Conservation (phyloP, 2,797 vertebrate genomes). For the Trematomus bernacchii region DNA sequence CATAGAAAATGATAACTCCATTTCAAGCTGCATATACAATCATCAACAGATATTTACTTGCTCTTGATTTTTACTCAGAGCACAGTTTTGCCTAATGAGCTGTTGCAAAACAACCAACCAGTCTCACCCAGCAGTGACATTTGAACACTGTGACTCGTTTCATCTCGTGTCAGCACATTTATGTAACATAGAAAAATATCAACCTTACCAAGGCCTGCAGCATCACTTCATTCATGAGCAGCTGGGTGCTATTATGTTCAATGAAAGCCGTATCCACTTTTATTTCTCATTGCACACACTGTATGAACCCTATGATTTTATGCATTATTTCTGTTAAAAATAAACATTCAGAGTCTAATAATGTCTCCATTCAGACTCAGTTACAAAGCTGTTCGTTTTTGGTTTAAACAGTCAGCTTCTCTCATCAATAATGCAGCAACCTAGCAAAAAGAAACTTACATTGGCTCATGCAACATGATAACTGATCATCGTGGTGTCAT, state of each 20-base stretch:
- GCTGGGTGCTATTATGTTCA: neutral
- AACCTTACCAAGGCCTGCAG: slow-evolving; percentile 6
- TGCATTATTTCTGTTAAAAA: slow-evolving; percentile 15
- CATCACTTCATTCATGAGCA: slow-evolving; percentile 10
- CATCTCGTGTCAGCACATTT: neutral
- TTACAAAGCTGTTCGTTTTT: slow-evolving; percentile 28
- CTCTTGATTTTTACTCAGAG: neutral
- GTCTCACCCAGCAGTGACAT: neutral
- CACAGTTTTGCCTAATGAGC: neutral
- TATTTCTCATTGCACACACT: slow-evolving; percentile 6
- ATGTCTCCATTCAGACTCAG: slow-evolving; percentile 19
- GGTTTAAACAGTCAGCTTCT: slow-evolving; percentile 37
- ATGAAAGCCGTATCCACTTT: neutral
- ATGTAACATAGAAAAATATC: neutral
- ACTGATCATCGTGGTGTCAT: slow-evolving; percentile 31
- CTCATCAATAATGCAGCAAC: slow-evolving; percentile 56
- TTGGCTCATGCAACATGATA: slow-evolving; percentile 26
- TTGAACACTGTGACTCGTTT: neutral
- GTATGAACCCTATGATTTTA: slow-evolving; percentile 12
- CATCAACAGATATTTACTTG: neutral
- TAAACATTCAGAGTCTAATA: neutral
- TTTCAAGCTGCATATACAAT: neutral
- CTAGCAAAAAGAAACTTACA: slow-evolving; percentile 24
- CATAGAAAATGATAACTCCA: too few species aligned
- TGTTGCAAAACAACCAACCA: neutral